Evolutionary conservation across 2,797 vertebrate species (phyloP).

Genomic region (Helicolenus hilgendorfi): DNA sequence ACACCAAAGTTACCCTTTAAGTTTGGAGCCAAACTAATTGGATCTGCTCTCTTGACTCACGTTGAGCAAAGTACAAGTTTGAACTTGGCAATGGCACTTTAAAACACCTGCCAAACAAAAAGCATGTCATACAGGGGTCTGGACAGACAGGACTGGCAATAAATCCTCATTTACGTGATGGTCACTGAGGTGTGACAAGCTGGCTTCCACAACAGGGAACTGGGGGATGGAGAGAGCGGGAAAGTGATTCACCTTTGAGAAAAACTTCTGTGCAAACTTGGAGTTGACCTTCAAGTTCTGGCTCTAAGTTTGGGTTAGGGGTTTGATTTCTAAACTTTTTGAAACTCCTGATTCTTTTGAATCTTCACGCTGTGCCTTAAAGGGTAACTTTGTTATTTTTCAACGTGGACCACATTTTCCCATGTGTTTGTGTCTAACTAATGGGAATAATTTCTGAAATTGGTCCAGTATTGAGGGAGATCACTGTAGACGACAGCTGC

Average conservation of each 20-base stretch:
- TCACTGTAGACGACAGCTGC: background rate
- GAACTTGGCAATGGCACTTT: slow-evolving; percentile 35
- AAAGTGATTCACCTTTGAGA: slow-evolving; percentile 49
- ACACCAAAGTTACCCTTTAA: background rate
- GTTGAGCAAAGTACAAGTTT: slow-evolving; percentile 40
- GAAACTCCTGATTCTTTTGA: background rate
- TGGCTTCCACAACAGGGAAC: slow-evolving; percentile 57
- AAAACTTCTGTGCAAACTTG: slow-evolving; percentile 17
- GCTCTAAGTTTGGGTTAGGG: slow-evolving; percentile 3
- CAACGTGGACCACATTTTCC: no score
- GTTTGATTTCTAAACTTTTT: background rate
- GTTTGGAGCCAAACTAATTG: slow-evolving; percentile 1
- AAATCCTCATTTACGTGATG: slow-evolving; percentile 85
- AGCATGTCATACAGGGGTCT: slow-evolving; percentile 47
- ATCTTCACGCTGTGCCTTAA: background rate
- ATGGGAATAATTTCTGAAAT: background rate
- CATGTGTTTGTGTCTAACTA: background rate
- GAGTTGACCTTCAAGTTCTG: slow-evolving; percentile 44
- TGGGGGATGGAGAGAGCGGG: slow-evolving; percentile 47
- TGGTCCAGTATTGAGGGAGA: background rate
- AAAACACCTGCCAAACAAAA: slow-evolving; percentile 69
- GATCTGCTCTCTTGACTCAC: slow-evolving; percentile 23
- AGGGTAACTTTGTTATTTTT: background rate
- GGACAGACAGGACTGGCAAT: slow-evolving; percentile 61
- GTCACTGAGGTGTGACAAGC: slow-evolving; percentile 79